phyloP scores from a whole-genome alignment of 1,140 invertebrate genomes.

The Drosophila bocqueti region DNA sequence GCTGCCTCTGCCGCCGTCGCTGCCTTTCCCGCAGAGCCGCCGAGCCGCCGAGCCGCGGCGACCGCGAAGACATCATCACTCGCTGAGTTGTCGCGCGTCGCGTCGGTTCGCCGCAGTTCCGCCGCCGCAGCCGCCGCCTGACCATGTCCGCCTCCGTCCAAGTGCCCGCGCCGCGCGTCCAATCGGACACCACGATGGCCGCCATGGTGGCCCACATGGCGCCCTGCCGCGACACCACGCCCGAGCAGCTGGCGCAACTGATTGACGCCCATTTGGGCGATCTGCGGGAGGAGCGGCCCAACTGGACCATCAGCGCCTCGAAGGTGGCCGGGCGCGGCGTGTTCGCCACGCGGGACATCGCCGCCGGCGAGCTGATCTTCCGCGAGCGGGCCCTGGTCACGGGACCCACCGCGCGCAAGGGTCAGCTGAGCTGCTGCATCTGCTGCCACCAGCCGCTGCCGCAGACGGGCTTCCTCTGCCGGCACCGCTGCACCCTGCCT shows the following conservation, averaged over 20 bases:
- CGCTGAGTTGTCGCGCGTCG: conserved; percentile 64
- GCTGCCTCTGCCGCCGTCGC: conserved; percentile 35
- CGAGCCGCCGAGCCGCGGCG: conserved; percentile 26
- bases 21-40: conserved; percentile 39
- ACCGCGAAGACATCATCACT: conserved; percentile 57
- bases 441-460: conserved; percentile 76
- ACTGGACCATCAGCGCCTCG: conserved; percentile 72
- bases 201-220: conserved; percentile 72
- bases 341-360: conserved; percentile 88
- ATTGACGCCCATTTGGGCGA: conserved; percentile 77
- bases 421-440: conserved; percentile 76
- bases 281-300: conserved; percentile 67
- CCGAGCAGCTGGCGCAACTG: conserved; percentile 75
- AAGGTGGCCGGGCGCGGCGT: conserved; percentile 86
- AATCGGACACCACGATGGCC: conserved; percentile 54
- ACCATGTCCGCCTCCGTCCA: conserved; percentile 16
- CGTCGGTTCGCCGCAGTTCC: conserved; percentile 48
- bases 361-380: conserved; percentile 89
- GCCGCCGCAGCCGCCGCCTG: conserved; percentile 6
- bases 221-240: conserved; percentile 67
- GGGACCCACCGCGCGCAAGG: conserved; percentile 86
- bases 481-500: conserved; percentile 84
- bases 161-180: conserved; percentile 3
- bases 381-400: conserved; percentile 88
- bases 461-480: conserved; percentile 84